A percentile compares a stretch with the other conserved stretches of the same genome.
phyloP scores from a whole-genome alignment of 2,113 vertebrate genomes.

The Centropus unirufus region DNA sequence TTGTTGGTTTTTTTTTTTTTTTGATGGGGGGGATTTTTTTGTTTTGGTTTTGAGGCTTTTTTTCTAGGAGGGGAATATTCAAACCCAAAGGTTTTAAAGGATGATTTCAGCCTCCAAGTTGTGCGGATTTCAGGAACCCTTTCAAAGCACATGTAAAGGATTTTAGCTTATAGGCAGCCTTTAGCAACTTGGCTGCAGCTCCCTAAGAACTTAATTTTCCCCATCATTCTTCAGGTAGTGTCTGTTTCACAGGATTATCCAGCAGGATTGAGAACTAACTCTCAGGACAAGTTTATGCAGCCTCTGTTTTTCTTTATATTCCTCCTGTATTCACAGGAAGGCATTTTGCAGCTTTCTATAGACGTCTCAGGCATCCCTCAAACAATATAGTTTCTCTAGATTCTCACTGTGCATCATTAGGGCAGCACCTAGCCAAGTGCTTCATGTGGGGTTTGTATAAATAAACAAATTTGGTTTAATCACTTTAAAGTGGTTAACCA shows the following conservation, averaged over 20 bases:
- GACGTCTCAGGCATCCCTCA: background rate
- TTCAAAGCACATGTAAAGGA: background rate
- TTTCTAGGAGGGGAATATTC: background rate
- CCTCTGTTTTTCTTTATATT: background rate
- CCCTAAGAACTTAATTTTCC: background rate
- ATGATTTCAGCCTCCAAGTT: background rate
- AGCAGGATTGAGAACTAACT: background rate
- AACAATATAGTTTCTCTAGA: background rate
- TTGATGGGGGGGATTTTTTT: too few species aligned
- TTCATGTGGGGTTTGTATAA: slow-evolving; percentile 11
- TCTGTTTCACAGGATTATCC: background rate
- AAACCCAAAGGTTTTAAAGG: background rate
- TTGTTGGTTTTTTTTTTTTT: too few species aligned
- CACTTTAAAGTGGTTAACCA: slow-evolving; percentile 58
- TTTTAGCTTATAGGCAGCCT: background rate
- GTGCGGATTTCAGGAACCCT: background rate
- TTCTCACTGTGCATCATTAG: slow-evolving; percentile 14
- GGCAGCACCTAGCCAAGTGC: background rate
- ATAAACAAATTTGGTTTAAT: slow-evolving; percentile 43
- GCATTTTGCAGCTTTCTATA: background rate
- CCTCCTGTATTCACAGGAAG: background rate
- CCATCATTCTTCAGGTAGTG: background rate
- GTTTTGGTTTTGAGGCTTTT: too few species aligned
- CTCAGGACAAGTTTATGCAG: background rate
- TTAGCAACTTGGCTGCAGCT: background rate